Evolutionary conservation across 2,113 vertebrate genomes (phyloP).

Genomic region (Brachyhypopomus occidentalis): DNA sequence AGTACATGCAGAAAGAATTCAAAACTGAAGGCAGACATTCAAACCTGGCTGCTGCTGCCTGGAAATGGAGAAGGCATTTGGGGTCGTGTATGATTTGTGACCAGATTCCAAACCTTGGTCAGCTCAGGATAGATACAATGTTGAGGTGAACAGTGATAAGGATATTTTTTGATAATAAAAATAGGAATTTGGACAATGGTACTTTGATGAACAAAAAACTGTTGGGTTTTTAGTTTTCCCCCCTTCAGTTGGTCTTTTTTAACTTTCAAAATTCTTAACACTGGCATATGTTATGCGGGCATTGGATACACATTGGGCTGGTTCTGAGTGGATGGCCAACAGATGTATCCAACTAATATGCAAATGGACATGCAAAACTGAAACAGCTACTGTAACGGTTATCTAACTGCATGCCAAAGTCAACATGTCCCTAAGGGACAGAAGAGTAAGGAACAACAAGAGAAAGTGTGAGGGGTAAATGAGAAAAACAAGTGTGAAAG

Average conservation of each 20-base stretch:
- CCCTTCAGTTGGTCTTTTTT: constrained; percentile 54
- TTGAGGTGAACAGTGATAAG: neutral
- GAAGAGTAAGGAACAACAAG: neutral
- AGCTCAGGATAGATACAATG: neutral
- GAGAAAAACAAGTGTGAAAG: constrained; percentile 39
- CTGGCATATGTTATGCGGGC: constrained; percentile 69
- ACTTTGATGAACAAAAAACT: constrained; percentile 55
- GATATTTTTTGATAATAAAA: constrained; percentile 61
- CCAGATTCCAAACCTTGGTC: no score
- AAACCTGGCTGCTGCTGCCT: neutral
- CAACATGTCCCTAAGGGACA: constrained; percentile 27
- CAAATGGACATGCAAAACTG: constrained; percentile 57
- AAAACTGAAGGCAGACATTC: neutral
- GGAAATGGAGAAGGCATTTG: no score
- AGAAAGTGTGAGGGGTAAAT: neutral
- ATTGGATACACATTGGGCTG: constrained; percentile 52
- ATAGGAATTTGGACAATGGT: constrained; percentile 63
- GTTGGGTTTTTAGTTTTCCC: neutral
- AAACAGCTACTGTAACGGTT: constrained; percentile 58
- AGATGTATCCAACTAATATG: constrained; percentile 64
- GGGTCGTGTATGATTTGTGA: no score
- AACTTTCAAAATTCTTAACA: constrained; percentile 67
- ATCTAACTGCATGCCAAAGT: constrained; percentile 50
- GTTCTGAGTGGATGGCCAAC: constrained; percentile 56
- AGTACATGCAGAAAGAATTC: neutral